These are phyloP conservation scores for Microctonus hyperodae DNA, from an alignment of 2,888 invertebrate genomes.

Conservation along the genomic window DNA sequence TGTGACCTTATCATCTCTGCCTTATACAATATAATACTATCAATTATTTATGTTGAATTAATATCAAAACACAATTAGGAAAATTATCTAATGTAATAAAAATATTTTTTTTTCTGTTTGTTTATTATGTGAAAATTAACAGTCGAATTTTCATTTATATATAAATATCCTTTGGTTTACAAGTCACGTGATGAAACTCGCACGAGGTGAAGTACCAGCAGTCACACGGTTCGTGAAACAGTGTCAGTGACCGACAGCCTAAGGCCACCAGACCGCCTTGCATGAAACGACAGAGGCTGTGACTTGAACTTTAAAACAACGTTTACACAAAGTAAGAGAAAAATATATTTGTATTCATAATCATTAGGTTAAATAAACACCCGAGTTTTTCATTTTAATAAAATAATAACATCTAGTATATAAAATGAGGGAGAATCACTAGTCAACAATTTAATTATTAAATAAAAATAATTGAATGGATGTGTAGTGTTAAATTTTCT, in stretches of 20 bases:
- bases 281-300: conserved; percentile 41
- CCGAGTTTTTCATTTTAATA: not conserved
- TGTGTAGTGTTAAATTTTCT: too few relatives aligned
- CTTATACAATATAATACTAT: too few relatives aligned
- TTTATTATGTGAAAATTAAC: not conserved
- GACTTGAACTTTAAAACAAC: conserved; percentile 50
- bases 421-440: not conserved
- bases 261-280: conserved; percentile 58
- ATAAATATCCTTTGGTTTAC: not conserved
- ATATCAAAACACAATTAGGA: not conserved
- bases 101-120: too few relatives aligned
- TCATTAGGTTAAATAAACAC: not conserved
- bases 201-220: conserved; percentile 7
- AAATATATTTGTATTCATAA: conserved; percentile 2
- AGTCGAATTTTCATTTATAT: not conserved
- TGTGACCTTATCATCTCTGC: conserved; percentile 4
- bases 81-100: too few relatives aligned
- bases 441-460: not conserved
- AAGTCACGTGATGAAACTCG: conserved; percentile 9
- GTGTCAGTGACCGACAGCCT: conserved; percentile 64
- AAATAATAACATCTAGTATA: conserved; percentile 22
- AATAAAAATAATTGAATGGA: too few relatives aligned
- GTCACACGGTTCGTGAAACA: conserved; percentile 51
- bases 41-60: too few relatives aligned
- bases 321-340: conserved; percentile 41